These are phyloP conservation scores for Oopsacas minuta DNA, from an alignment of 37 sponge, comb jelly and placozoan genomes.

Conservation along the genomic window DNA sequence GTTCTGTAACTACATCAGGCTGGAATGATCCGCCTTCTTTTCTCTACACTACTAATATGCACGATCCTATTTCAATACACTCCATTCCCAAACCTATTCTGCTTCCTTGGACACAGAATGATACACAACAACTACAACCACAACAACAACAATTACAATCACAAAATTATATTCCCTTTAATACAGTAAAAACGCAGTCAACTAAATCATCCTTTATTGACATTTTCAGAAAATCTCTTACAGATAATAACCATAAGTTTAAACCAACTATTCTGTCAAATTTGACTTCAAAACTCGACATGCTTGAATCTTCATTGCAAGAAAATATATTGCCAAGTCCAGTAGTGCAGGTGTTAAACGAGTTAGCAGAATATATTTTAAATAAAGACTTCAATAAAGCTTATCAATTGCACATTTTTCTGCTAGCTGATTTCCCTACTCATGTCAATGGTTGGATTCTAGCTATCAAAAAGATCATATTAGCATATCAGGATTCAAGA, in stretches of 20 bases:
- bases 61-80: not conserved
- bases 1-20: not conserved
- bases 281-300: not conserved
- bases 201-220: not conserved
- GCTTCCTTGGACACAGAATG: not conserved
- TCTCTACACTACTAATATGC: not conserved
- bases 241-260: not conserved
- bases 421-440: constrained; percentile 2
- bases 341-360: not conserved
- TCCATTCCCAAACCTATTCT: not conserved
- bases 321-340: not conserved
- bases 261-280: not conserved
- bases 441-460: not conserved
- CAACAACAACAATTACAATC: not conserved
- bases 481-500: not conserved
- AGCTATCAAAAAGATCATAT: constrained; percentile 12
- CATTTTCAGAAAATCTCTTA: not conserved
- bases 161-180: not conserved
- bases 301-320: not conserved
- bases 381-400: not conserved
- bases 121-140: not conserved
- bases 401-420: not conserved
- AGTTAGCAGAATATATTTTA: not conserved
- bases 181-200: not conserved
- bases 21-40: constrained; percentile 17